phyloP scores from a whole-genome alignment of 1,140 invertebrate genomes.

The Lutraria rhynchaena region DNA sequence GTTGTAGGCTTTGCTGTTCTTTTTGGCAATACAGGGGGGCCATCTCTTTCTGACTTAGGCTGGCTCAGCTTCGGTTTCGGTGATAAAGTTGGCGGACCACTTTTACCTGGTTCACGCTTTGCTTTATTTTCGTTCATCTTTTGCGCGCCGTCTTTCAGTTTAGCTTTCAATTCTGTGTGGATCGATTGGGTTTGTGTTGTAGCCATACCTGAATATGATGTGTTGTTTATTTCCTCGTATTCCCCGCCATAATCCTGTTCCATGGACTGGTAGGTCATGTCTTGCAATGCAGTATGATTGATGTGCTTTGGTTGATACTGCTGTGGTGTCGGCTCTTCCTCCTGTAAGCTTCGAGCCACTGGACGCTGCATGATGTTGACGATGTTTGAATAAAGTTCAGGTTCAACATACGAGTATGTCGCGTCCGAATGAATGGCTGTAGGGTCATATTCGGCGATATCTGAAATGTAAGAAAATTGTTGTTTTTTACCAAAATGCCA shows the following conservation, averaged over 20 bases:
- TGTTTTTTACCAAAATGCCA: too few species aligned
- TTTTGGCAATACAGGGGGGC: too few species aligned
- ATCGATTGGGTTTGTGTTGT: background rate
- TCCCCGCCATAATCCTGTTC: too few species aligned
- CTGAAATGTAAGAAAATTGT: too few species aligned
- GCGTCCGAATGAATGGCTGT: constrained; percentile 28
- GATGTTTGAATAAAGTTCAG: constrained; percentile 19
- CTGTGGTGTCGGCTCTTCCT: background rate
- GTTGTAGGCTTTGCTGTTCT: too few species aligned
- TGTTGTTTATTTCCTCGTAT: too few species aligned
- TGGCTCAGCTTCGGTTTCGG: too few species aligned
- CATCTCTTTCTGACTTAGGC: too few species aligned
- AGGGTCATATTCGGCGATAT: constrained; percentile 42
- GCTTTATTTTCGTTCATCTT: background rate
- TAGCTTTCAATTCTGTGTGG: background rate
- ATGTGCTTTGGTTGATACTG: background rate
- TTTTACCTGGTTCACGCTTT: background rate
- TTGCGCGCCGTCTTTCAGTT: background rate
- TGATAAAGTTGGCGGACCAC: background rate
- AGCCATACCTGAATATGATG: too few species aligned
- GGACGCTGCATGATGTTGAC: background rate
- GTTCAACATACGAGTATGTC: constrained; percentile 34
- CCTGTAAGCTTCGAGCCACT: background rate
- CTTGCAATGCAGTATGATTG: background rate
- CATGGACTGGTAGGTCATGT: background rate